Evolutionary conservation across 2,888 invertebrate genomes (phyloP), one percentile per base, ranked within the genome.

Genomic region (Lordiphosa andalusiaca): DNA sequence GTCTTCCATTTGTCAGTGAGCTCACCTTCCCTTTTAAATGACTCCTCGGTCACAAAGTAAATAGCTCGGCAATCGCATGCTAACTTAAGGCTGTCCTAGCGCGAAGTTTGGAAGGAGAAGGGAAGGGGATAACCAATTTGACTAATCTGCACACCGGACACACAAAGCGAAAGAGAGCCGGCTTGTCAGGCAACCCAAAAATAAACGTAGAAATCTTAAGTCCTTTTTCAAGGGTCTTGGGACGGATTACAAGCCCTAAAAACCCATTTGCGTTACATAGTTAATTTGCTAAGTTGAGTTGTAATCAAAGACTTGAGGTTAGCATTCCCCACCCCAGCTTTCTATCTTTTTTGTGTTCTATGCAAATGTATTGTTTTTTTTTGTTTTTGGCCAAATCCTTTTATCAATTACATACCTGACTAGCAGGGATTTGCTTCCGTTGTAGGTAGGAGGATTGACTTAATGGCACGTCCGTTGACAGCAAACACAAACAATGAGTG

Each of bases 331-430:
- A 48, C 37, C 6, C 19, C 23, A 13, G 13, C 12, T 9, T 39
- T 36, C 6, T 36, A 6, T 7, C 13, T 4, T 40, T 52, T 25
- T 25, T 25, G 1, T 25, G 50, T 30, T 21, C 25, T 19, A 35
- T 23, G 55, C 23, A 55, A 44, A 47, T 40, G 56, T 37, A 47
- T 37, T 16, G 6, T 44, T 42, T 33, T 44, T 44, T 44, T 54
- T 21, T 12, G 42, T 44, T 44, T 54, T 21, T 12, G 42, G 19
- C 35, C 53, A 59, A 54, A 53, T 64, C 50, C 60, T 59, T 77
- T 73, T 73, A 71, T 73, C 77, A 76, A 81, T 81, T 71, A 81
- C 67, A 81, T 57, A 55, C 63, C 55, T 56, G 62, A 46, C 52
- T 58, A 52, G 36, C 30, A 39, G n/a, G 33, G n/a, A 21, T 38